Evolutionary conservation across 53 echinoderm and acorn worm species (phyloP).

Genomic region (Astropecten irregularis): DNA sequence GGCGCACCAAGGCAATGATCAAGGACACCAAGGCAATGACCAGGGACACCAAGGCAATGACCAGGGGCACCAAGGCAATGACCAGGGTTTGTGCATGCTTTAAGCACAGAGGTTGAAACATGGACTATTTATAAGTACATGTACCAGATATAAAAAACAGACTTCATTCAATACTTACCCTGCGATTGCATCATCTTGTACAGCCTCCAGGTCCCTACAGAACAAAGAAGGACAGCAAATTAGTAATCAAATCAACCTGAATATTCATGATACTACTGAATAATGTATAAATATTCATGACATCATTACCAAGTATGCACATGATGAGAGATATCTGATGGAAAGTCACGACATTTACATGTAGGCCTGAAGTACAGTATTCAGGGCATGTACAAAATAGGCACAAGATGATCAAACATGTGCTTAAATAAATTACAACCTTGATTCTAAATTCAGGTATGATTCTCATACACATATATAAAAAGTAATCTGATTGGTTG

Average conservation of each 20-base stretch:
- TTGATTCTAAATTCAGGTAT: background rate
- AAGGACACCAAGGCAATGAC: too few species aligned
- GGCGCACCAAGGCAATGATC: too few species aligned
- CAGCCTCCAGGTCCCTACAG: constrained; percentile 78
- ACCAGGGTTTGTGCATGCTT: too few species aligned
- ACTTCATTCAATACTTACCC: constrained; percentile 32
- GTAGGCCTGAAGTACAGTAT: too few species aligned
- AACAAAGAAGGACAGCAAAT: constrained; percentile 3
- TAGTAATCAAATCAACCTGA: background rate
- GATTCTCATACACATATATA: background rate
- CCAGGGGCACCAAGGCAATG: too few species aligned
- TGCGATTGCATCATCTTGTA: constrained; percentile 80
- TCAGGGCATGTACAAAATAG: too few species aligned
- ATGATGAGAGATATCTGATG: background rate
- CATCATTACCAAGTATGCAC: constrained; percentile 36
- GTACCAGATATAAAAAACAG: background rate
- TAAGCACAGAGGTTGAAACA: too few species aligned
- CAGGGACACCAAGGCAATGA: too few species aligned
- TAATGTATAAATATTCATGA: constrained; percentile 1
- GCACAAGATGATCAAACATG: too few species aligned
- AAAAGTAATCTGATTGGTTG: constrained; percentile 28
- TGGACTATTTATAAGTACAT: too few species aligned
- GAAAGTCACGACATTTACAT: too few species aligned
- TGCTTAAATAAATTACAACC: too few species aligned
- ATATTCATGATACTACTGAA: constrained; percentile 1